Evolutionary conservation across 2,797 vertebrate species (phyloP), one percentile per base, ranked within the genome.

Genomic region (Loriculus beryllinus): DNA sequence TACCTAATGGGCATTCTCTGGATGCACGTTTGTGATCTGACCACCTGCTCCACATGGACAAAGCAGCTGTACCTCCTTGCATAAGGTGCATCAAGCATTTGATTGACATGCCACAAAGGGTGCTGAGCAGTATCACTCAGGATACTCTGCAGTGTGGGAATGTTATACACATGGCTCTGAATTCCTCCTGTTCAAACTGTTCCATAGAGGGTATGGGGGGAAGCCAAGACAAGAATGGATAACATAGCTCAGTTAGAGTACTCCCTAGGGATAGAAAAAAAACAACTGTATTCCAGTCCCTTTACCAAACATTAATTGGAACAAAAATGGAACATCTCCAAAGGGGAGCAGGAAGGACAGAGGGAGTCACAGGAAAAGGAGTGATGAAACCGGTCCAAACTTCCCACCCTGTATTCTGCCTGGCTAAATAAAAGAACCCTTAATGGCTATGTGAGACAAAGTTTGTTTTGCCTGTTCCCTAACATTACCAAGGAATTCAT

Each of bases 11-110:
- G 39, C 35, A 1, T 28, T 37, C 28, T 57, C 47, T 76, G 37
- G 31, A 7, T 31, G 42, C 1, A 0, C 2, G 0, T 28, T 63
- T 49, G 43, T 48, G n/a, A 29, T 72, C 48, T 68, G 56, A 52
- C 43, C 21, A 25, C 11, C 35, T 63, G 21, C 20, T 56, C 0
- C 2, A 21, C 42, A 15, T 1, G 0, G 29, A 16, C 54, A 39
- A 35, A 77, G 31, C 51, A 48, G 35, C 35, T 81, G 31, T 29
- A 10, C 7, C 18, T 60, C 11, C 60, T n/a, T 74, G 40, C 9
- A 3, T 26, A 40, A 59, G 76, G 56, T 60, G 37, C 19, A 4
- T 2, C 15, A 42, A 37, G 71, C 29, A 25, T 48, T 62, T 8
- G 1, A n/a, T 35, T 62, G 65, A 35, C 9, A 3, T n/a, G 14